Percentiles rank a stretch among this genome's conserved stretches.
Evolutionary conservation across 2,797 vertebrate species (phyloP).

Genomic region (Intellagama lesueurii): DNA sequence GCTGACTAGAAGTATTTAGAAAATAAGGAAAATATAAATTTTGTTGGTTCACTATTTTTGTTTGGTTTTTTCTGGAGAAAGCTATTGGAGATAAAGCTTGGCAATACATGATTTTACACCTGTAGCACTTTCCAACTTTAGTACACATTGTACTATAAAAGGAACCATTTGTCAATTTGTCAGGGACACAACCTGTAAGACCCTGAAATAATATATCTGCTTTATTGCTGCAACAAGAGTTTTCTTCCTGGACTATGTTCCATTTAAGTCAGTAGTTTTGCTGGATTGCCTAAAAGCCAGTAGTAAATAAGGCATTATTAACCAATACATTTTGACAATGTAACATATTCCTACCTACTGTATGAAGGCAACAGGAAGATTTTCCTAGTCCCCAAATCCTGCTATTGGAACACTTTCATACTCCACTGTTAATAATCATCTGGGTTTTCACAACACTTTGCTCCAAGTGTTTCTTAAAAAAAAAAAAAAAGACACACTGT

Average conservation of each 20-base stretch:
- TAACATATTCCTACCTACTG: constrained; percentile 76
- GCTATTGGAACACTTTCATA: constrained; percentile 66
- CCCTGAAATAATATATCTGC: constrained; percentile 30
- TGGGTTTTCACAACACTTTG: constrained; percentile 42
- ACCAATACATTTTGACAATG: constrained; percentile 74
- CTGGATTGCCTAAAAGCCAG: constrained; percentile 33
- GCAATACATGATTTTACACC: constrained; percentile 41
- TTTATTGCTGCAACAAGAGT: constrained; percentile 34
- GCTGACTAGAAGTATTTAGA: constrained; percentile 47
- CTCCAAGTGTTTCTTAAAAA: not conserved
- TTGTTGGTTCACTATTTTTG: not conserved
- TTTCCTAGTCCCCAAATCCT: constrained; percentile 78
- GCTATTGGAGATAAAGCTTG: not conserved
- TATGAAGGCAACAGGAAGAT: constrained; percentile 82
- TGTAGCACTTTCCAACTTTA: constrained; percentile 57
- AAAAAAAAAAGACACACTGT: not conserved
- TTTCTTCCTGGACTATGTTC: constrained; percentile 21
- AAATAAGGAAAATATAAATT: not conserved
- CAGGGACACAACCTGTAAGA: constrained; percentile 24
- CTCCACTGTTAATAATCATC: constrained; percentile 52
- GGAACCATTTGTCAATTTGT: constrained; percentile 58
- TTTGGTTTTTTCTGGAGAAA: not conserved
- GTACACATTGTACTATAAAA: constrained; percentile 29
- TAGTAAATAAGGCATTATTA: constrained; percentile 58
- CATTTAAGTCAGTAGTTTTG: constrained; percentile 33